Percentiles rank a stretch among this genome's conserved stretches.
Evolutionary conservation across 2,113 vertebrate genomes (phyloP).

Genomic region (Lanius collurio): DNA sequence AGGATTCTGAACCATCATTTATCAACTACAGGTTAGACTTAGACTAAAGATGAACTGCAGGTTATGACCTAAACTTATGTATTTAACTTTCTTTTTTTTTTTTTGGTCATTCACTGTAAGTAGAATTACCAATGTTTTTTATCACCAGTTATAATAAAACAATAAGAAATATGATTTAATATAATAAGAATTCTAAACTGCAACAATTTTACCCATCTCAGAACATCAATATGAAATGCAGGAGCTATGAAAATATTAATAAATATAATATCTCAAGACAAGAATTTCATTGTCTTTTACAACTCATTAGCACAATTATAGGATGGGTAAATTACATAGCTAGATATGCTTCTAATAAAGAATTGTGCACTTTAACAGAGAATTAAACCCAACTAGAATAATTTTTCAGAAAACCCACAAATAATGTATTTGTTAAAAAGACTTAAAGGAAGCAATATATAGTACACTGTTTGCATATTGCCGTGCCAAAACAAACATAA

Average conservation of each 20-base stretch:
- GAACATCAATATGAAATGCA: background rate
- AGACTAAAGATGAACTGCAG: background rate
- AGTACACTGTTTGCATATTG: background rate
- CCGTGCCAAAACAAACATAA: conserved; percentile 18
- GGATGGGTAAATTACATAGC: background rate
- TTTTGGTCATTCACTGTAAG: background rate
- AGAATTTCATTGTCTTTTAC: background rate
- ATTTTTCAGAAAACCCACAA: background rate
- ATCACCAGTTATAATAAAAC: background rate
- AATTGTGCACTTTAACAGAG: background rate
- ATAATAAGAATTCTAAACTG: background rate
- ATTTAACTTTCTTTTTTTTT: background rate
- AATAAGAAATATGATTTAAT: background rate
- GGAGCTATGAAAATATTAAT: background rate
- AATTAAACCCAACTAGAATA: background rate
- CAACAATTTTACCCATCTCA: background rate
- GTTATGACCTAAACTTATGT: background rate
- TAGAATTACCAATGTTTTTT: background rate
- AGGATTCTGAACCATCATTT: background rate
- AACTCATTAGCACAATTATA: background rate
- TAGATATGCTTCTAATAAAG: background rate
- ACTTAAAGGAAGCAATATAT: background rate
- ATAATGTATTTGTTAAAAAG: conserved; percentile 15
- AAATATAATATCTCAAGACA: background rate
- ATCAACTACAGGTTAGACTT: background rate